A percentile compares a stretch with the other conserved stretches of the same genome.
Evolutionary conservation across 2,113 vertebrate species (phyloP).

Genomic region (Pachycephala philippinensis): DNA sequence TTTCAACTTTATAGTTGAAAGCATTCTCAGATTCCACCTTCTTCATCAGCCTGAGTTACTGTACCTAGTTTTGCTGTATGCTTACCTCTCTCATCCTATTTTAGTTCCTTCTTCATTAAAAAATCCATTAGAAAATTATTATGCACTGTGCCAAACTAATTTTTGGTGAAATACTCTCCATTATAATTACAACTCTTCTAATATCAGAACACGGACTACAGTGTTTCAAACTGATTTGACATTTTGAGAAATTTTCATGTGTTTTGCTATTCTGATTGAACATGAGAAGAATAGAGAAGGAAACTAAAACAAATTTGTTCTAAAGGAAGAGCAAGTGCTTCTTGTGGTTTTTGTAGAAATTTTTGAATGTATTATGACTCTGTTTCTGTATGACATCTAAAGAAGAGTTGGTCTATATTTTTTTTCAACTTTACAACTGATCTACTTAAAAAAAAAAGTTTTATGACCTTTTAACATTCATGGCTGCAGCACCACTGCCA

Average conservation of each 20-base stretch:
- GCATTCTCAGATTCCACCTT: neutral
- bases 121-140: neutral
- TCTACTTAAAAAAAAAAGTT: neutral
- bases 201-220: neutral
- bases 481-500: neutral
- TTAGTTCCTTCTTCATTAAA: neutral
- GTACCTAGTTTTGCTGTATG: neutral
- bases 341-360: neutral
- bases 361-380: neutral
- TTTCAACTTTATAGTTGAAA: neutral
- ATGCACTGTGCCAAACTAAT: neutral
- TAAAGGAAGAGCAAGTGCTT: neutral
- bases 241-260: neutral
- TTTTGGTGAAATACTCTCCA: neutral
- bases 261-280: neutral
- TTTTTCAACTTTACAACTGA: neutral
- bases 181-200: neutral
- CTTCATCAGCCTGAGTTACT: neutral
- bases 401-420: neutral
- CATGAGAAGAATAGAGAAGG: neutral
- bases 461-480: neutral
- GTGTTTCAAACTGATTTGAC: neutral
- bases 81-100: neutral
- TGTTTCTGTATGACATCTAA: neutral
- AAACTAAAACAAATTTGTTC: neutral